Evolutionary conservation across 1,140 invertebrate genomes (phyloP), one percentile per base, ranked within the genome.

Genomic region (Dinoponera quadriceps): DNA sequence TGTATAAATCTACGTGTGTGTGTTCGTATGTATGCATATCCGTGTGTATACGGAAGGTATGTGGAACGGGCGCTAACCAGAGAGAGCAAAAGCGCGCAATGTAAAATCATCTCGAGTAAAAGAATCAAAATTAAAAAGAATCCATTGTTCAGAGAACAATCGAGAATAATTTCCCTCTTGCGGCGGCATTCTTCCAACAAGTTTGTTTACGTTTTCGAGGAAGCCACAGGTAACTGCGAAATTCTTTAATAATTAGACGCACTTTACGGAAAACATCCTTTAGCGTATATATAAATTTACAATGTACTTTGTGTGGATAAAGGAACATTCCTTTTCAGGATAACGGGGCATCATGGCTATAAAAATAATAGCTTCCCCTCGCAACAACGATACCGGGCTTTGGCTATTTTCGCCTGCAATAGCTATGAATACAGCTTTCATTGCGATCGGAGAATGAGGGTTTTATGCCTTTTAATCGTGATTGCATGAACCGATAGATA

Each of bases 301-400:
- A 33, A 20, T 66, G 22, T 38, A 77, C 48, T 77, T 38, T 11
- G 29, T 4, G 3, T 5, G 48, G 27, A 54, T 77, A 54, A 38
- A 66, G 66, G 29, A 77, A 38, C 13, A n/a, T 66, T 51, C 20
- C 29, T 66, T 38, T 27, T 22, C 16, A n/a, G 44, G 48, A 77
- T 77, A 77, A 38, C 29, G 38, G 62, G 48, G 54, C 54, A 66
- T 54, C 11, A 20, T 25, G 16, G 29, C 48, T 77, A 57, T 69
- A 71, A 80, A 80, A 59, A 80, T 80, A 59, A 80, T 59, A 80
- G 33, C 22, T 48, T 71, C 38, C 7, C 3, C 38, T 44, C 51
- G 63, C 48, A 48, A 68, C 49, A 22, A 44, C 13, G 18, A 71
- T 68, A 18, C 4, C 22, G 18, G 22, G 9, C 66, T 38, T 66